Base-by-base conservation (phyloP, 1,140 invertebrate genomes). In the Nomia melanderi region DNA sequence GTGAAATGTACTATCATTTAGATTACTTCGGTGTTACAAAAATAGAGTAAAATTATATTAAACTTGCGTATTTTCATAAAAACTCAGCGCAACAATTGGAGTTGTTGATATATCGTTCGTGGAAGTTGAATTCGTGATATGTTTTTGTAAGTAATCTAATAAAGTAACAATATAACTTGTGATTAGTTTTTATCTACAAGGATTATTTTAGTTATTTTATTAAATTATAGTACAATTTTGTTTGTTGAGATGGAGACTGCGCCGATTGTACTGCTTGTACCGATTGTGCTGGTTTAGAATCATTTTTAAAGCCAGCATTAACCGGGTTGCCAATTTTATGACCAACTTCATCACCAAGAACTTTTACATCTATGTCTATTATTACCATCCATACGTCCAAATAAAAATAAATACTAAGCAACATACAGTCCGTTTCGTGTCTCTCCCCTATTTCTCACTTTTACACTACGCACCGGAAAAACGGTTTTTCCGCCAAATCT, bases 1-100 rank as follows among this genome's bases (percentile, higher is more conserved):
- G 81, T 76, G 83, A 85, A 75, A 39, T 53, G n/a, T n/a, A n/a
- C n/a, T n/a, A 27, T 14, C 54, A 23, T 54, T 33, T 79, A 62
- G 44, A 56, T 20, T n/a, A 29, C 23, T 20, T 11, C 1, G 17
- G 12, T 29, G 41, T n/a, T 41, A 9, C 31, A 29, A 69, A 47
- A 39, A 29, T 33, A n/a, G 29, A 70, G 27, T 64, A 60, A 17
- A 41, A 65, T 5, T 31, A 59, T 29, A 63, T 54, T 36, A 54
- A 53, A 53, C 88, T 91, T 89, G 96, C 95, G 95, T 96, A 88
- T 98, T 98, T 89, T 98, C 97, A 91, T 98, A 98, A 8, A 97
- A 97, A 87, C 96, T 98, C 0, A 98, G 92, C 82, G 95, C 95
- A 8, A 93, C 93, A 83, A 98, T 98, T 0, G 96, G 96, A 91